Evolutionary conservation across 2,797 vertebrate genomes (phyloP).

Genomic region (Dipus sagitta): DNA sequence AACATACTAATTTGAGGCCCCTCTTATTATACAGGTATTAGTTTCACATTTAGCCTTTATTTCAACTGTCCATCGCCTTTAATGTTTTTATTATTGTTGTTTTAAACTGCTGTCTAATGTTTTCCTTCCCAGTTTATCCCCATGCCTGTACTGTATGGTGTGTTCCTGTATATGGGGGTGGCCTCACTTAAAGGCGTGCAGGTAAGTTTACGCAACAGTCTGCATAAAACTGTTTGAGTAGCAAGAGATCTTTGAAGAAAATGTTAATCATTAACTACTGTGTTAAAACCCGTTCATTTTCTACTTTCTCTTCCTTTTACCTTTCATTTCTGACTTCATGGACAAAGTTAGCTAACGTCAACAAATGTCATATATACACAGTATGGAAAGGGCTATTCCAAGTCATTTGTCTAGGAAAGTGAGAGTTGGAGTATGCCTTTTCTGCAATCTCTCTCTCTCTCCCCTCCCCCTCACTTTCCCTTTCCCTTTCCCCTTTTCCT

Average conservation of each 20-base stretch:
- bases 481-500: neutral
- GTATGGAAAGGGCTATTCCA: neutral
- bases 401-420: neutral
- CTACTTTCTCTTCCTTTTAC: neutral
- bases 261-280: neutral
- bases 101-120: neutral
- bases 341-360: neutral
- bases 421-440: neutral
- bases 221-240: neutral
- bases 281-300: conserved; percentile 42
- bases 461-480: neutral
- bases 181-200: conserved; percentile 98
- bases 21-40: neutral
- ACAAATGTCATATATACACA: neutral
- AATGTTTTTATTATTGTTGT: neutral
- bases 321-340: conserved; percentile 13
- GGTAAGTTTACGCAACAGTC: conserved; percentile 86
- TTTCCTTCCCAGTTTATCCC: conserved; percentile 93
- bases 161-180: conserved; percentile 99
- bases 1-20: neutral
- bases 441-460: accelerated
- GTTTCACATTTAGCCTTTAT: conserved; percentile 27
- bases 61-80: neutral
- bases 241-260: neutral
- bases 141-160: conserved; percentile 98